Evolutionary conservation across 2,888 invertebrate species (phyloP).

Genomic region (Timema cristinae): DNA sequence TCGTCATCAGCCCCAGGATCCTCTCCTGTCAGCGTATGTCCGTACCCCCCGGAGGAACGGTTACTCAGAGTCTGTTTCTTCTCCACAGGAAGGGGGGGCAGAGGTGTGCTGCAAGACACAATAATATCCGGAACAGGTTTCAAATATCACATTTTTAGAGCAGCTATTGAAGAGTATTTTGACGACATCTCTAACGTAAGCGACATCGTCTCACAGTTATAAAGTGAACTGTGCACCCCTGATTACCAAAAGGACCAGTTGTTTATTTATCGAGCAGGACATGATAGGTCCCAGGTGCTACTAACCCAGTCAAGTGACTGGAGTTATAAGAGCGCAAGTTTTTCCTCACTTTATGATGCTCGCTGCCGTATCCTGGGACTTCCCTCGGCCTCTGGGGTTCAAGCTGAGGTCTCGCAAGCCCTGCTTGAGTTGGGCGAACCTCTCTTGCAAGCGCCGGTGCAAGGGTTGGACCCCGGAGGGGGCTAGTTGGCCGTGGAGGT

Average conservation of each 20-base stretch:
- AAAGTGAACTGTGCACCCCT: too few relatives aligned
- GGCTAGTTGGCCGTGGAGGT: slow-evolving; percentile 79
- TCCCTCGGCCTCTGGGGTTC: slow-evolving; percentile 18
- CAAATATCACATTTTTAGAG: too few relatives aligned
- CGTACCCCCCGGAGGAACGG: slow-evolving; percentile 49
- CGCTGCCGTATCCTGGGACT: slow-evolving; percentile 26
- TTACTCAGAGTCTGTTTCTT: slow-evolving; percentile 46
- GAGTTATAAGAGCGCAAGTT: too few relatives aligned
- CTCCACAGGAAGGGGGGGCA: slow-evolving; percentile 73
- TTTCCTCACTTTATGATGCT: slow-evolving; percentile 33
- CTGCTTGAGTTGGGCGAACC: slow-evolving; percentile 79
- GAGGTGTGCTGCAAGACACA: slow-evolving; percentile 59
- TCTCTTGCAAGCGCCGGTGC: slow-evolving; percentile 82
- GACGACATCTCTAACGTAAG: too few relatives aligned
- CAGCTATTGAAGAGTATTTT: background rate
- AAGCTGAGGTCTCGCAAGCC: slow-evolving; percentile 60
- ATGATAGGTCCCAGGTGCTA: too few relatives aligned
- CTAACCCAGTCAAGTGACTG: too few relatives aligned
- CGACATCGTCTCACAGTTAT: too few relatives aligned
- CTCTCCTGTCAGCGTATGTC: slow-evolving; percentile 49
- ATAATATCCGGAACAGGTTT: background rate
- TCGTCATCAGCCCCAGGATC: slow-evolving; percentile 54
- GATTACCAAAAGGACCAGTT: too few relatives aligned
- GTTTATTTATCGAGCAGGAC: too few relatives aligned
- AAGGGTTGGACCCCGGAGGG: slow-evolving; percentile 86